Base-by-base conservation (phyloP, 2,113 vertebrate genomes). In the Cyphomyrus discorhynchus region DNA sequence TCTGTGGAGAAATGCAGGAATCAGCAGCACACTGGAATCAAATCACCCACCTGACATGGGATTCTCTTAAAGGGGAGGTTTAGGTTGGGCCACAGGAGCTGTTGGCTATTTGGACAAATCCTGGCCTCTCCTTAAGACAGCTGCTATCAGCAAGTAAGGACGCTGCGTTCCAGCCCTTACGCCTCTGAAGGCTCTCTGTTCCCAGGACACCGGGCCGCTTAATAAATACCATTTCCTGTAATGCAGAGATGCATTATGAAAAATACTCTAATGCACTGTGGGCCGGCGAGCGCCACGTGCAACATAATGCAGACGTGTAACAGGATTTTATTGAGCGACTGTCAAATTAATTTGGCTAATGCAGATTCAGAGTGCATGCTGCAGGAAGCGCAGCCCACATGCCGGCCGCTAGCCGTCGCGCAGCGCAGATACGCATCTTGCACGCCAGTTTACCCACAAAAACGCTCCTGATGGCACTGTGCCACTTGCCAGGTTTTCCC, bases 201-300 rank as follows among this genome's bases (percentile, higher is more conserved):
- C 85, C 27, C 31, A 6, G 35, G 46, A 83, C 88, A 66, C 88
- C 70, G 88, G 85, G 86, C 6, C 91, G 49, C 83, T 88, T 87
- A 91, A 91, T 92, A 82, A 92, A 92, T 93, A 92, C 92, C 85
- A 91, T 92, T 94, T 92, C 84, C 93, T 91, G 91, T 93, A 91
- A 91, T 94, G 94, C 92, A 90, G 93, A 94, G 91, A 94, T 93
- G 90, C 91, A 92, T 93, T 93, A 94, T 92, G 87, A 94, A 91
- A 93, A 91, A 92, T 90, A 92, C 90, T 92, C 89, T 90, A 80
- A 52, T 91, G 89, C 88, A 91, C 90, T 93, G 86, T 83, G 89
- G 88, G 82, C 88, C 91, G 88, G 91, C 87, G 90, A 89, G 88
- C 88, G 90, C 90, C 88, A 90, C 46, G 35, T 89, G 89, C 58